Percentiles rank a stretch among this genome's conserved stretches.
Conservation (phyloP, 2,113 vertebrate genomes). For the Dascyllus trimaculatus region DNA sequence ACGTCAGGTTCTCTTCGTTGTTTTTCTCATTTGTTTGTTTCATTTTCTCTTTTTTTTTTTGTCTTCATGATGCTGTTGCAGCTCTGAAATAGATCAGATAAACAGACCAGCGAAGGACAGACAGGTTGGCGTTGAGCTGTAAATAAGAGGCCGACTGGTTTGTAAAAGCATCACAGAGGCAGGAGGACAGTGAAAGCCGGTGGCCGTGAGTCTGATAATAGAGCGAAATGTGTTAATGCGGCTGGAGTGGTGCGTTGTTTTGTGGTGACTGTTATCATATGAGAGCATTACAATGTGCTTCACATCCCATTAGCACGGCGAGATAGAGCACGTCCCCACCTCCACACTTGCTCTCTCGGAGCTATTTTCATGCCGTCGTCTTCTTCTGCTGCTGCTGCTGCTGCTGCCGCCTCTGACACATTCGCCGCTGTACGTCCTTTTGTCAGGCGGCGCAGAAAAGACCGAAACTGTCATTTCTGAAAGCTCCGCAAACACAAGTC, state of each 20-base stretch:
- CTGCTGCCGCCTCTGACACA: conserved; percentile 38
- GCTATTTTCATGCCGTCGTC: conserved; percentile 16
- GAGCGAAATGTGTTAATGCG: conserved; percentile 29
- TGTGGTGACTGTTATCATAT: conserved; percentile 29
- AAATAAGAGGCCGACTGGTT: neutral
- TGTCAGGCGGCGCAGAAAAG: neutral
- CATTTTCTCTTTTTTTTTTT: too few species aligned
- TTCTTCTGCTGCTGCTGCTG: neutral
- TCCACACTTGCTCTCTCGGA: conserved; percentile 21
- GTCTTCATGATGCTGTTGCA: too few species aligned
- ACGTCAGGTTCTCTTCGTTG: too few species aligned
- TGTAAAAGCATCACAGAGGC: neutral
- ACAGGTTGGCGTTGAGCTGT: conserved; percentile 4
- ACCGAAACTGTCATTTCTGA: neutral
- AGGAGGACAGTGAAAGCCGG: conserved; percentile 15
- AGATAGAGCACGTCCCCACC: conserved; percentile 31
- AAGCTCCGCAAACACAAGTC: neutral
- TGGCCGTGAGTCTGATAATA: conserved; percentile 14
- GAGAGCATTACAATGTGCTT: conserved; percentile 37
- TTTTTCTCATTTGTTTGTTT: too few species aligned
- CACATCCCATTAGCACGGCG: conserved; percentile 45
- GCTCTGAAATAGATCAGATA: too few species aligned
- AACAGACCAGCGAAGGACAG: neutral
- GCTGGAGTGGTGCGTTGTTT: conserved; percentile 36
- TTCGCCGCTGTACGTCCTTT: neutral